These are phyloP conservation scores for Platygyra sinensis DNA, from an alignment of 64 coral and sea anemone genomes.

Conservation along the genomic window DNA sequence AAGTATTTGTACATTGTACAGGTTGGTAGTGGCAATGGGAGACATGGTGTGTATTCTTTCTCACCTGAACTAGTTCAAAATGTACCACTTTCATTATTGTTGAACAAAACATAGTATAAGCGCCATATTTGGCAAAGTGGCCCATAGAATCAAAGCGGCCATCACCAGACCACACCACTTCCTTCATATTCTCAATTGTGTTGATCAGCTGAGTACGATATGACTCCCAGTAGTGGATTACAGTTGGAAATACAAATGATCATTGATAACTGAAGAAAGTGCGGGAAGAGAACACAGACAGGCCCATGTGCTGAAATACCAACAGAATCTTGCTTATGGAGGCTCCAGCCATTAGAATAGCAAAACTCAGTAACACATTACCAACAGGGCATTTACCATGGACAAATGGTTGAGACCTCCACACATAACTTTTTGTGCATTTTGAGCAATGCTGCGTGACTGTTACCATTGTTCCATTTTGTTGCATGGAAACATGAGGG, in stretches of 20 bases:
- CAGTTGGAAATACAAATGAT: constrained; percentile 10
- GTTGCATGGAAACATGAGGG: background rate
- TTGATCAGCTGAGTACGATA: background rate
- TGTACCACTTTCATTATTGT: constrained; percentile 36
- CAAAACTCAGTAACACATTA: background rate
- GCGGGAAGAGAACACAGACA: background rate
- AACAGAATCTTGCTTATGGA: constrained; percentile 2
- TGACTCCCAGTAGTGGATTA: constrained; percentile 18
- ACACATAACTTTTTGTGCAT: background rate
- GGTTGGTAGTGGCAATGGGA: too few relatives aligned
- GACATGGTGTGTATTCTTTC: too few relatives aligned
- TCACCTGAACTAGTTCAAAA: constrained; percentile 45
- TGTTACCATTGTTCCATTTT: background rate
- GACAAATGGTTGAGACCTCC: background rate
- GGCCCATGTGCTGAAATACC: constrained; percentile 29
- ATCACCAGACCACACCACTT: constrained; percentile 49
- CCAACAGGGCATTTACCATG: background rate
- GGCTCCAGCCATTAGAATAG: background rate
- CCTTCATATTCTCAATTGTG: background rate
- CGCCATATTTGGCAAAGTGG: constrained; percentile 12
- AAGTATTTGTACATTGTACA: too few relatives aligned
- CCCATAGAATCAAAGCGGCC: constrained; percentile 48
- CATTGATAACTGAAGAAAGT: constrained; percentile 13
- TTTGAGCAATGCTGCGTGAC: background rate
- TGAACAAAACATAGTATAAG: constrained; percentile 44